phyloP scores from a whole-genome alignment of 2,113 vertebrate genomes.

The Corythornis madagascariensis region DNA sequence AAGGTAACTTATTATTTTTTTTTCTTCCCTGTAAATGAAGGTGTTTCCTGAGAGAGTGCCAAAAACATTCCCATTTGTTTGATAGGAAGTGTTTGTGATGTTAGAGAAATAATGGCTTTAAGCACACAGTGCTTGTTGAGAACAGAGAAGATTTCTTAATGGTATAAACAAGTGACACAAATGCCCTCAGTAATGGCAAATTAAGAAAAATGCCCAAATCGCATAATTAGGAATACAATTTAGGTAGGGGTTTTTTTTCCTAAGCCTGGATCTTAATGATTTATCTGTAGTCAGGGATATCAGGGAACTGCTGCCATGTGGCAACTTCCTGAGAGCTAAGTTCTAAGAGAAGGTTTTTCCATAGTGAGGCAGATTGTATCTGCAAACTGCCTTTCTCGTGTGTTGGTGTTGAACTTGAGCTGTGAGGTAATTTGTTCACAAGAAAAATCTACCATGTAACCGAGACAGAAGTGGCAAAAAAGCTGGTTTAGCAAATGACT shows the following conservation, averaged over 20 bases:
- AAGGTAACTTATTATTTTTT: background rate
- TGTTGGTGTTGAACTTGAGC: background rate
- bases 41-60: constrained; percentile 25
- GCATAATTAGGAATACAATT: background rate
- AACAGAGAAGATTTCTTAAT: background rate
- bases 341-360: background rate
- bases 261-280: background rate
- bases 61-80: constrained; percentile 2
- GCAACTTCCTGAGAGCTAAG: background rate
- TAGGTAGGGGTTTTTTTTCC: background rate
- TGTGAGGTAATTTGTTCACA: background rate
- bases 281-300: background rate
- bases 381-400: background rate
- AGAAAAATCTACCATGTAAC: background rate
- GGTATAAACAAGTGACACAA: background rate
- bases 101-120: constrained; percentile 5
- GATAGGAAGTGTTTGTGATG: constrained; percentile 26
- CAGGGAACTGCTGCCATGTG: background rate
- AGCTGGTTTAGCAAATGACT: background rate
- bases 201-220: background rate
- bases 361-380: background rate
- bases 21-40: background rate
- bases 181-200: background rate
- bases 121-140: background rate
- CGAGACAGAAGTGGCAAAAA: background rate